Conservation (phyloP, 2,797 vertebrate species). For the Prunella strophiata region DNA sequence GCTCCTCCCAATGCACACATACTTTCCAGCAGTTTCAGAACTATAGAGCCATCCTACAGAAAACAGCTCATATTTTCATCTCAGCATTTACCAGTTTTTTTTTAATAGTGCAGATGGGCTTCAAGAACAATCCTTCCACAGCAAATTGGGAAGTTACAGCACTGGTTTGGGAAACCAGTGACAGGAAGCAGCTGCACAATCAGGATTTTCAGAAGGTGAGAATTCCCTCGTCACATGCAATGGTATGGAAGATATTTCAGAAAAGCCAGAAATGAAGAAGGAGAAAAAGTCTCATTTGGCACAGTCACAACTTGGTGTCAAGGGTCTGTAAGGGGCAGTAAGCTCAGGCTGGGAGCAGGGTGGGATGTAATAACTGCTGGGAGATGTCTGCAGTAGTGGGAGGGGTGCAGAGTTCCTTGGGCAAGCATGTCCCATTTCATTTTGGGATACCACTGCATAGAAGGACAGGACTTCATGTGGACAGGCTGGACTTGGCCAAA, state of each 20-base stretch:
- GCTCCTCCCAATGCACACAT: neutral
- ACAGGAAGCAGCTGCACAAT: neutral
- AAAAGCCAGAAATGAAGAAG: neutral
- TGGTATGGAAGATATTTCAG: neutral
- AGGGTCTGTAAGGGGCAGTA: neutral
- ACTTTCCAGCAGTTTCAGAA: neutral
- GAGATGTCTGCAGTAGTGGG: neutral
- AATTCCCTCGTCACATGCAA: neutral
- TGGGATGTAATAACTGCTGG: neutral
- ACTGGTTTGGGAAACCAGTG: neutral
- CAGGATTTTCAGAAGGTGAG: neutral
- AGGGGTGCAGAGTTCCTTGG: neutral
- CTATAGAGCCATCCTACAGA: neutral
- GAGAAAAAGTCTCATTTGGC: neutral
- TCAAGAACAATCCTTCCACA: neutral
- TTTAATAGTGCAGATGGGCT: neutral
- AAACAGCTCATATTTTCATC: conserved; percentile 1
- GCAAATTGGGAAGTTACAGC: neutral
- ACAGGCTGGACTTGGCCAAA: neutral
- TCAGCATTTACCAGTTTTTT: neutral
- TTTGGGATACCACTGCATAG: neutral
- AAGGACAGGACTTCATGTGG: neutral
- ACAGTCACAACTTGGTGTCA: neutral
- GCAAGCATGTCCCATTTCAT: neutral
- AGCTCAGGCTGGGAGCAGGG: neutral